These are phyloP conservation scores for Limnephilus auricula DNA, from an alignment of 2,888 invertebrate genomes.

Conservation along the genomic window DNA sequence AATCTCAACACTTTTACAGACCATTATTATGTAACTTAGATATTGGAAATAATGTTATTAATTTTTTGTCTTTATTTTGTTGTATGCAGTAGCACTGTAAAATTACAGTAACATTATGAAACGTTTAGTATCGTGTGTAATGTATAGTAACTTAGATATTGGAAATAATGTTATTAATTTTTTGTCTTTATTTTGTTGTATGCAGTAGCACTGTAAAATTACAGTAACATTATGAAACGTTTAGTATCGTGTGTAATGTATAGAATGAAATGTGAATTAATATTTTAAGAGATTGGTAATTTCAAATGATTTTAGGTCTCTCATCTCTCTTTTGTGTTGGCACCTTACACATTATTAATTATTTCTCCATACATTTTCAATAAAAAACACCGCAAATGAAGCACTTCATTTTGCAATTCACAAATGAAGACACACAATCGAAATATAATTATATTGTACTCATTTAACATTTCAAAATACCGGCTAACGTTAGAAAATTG, in stretches of 20 bases:
- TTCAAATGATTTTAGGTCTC: neutral
- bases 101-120: too few species aligned
- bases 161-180: neutral
- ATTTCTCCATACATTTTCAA: neutral
- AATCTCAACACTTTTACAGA: neutral
- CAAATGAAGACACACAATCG: neutral
- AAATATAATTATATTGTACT: neutral
- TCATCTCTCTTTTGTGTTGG: neutral
- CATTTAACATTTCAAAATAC: neutral
- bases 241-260: neutral
- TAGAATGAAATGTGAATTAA: neutral
- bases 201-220: neutral
- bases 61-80: neutral
- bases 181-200: neutral
- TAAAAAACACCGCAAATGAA: neutral
- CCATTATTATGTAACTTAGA: neutral
- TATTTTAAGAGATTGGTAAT: neutral
- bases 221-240: neutral
- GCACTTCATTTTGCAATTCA: neutral
- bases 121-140: too few species aligned
- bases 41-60: neutral
- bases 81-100: neutral
- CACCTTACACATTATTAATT: neutral
- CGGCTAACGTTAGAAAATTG: neutral
- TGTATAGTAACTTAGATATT: neutral